Percentiles rank a stretch among this genome's conserved stretches.
Evolutionary conservation across 1,140 invertebrate genomes (phyloP).

Genomic region (Lysiphlebus fabarum): DNA sequence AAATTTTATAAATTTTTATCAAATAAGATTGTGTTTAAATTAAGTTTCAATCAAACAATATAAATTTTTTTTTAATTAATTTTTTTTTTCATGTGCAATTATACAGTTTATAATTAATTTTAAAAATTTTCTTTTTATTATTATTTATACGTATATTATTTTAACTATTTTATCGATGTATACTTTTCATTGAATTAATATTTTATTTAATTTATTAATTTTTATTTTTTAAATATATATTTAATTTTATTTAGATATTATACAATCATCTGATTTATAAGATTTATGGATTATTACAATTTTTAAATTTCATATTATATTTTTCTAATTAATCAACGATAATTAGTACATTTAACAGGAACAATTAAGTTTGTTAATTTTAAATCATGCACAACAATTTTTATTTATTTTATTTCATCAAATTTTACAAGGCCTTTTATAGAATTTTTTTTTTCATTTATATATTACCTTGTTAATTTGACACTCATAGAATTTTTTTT

Average conservation of each 20-base stretch:
- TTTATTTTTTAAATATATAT: background rate
- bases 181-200: background rate
- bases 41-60: background rate
- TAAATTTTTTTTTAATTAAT: too few relatives aligned
- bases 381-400: slow-evolving; percentile 14
- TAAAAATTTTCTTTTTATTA: too few relatives aligned
- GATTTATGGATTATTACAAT: slow-evolving; percentile 1
- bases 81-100: too few relatives aligned
- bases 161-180: too few relatives aligned
- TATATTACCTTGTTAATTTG: background rate
- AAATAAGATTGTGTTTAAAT: too few relatives aligned
- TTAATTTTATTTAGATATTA: slow-evolving; percentile 11
- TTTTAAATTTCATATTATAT: slow-evolving; percentile 11
- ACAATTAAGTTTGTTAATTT: slow-evolving; percentile 8
- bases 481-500: slow-evolving; percentile 4
- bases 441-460: background rate
- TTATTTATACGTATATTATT: too few relatives aligned
- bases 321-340: slow-evolving; percentile 18
- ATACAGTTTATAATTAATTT: too few relatives aligned
- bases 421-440: too few relatives aligned
- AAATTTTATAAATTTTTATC: too few relatives aligned
- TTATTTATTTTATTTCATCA: too few relatives aligned
- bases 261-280: slow-evolving; percentile 17
- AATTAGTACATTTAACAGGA: slow-evolving; percentile 18
- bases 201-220: slow-evolving; percentile 2